These are phyloP conservation scores for Sigmodon hispidus DNA, from an alignment of 2,113 vertebrate species.

Conservation along the genomic window DNA sequence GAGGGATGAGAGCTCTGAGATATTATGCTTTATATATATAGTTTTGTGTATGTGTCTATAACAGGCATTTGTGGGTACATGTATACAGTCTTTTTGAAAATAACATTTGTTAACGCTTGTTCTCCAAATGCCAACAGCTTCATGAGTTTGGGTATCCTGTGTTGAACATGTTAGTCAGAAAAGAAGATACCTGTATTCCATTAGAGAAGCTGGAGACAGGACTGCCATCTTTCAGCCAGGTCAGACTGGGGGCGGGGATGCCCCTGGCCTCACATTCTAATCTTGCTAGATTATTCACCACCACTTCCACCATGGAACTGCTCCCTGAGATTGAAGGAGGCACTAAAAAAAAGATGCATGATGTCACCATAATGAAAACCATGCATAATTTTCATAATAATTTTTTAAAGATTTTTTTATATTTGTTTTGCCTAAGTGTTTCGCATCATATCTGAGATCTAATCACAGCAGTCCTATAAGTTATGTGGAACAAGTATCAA, in stretches of 20 bases:
- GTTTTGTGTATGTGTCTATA: background rate
- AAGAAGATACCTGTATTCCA: conserved; percentile 90
- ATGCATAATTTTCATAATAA: background rate
- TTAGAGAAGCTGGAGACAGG: conserved; percentile 92
- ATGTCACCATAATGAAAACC: background rate
- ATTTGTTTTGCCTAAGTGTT: background rate
- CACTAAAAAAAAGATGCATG: conserved; percentile 79
- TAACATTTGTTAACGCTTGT: background rate
- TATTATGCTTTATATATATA: background rate
- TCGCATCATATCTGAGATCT: background rate
- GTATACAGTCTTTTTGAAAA: background rate
- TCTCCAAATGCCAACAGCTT: background rate
- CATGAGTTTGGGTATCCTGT: background rate
- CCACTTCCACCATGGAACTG: conserved; percentile 88
- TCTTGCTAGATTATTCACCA: conserved; percentile 92
- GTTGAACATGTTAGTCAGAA: background rate
- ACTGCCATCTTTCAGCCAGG: conserved; percentile 97
- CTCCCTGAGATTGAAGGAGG: conserved; percentile 93
- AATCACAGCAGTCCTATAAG: background rate
- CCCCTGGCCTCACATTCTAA: conserved; percentile 96
- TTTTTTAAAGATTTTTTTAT: background rate
- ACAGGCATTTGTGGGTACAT: background rate
- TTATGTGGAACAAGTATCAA: background rate
- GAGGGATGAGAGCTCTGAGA: background rate
- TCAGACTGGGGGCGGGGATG: conserved; percentile 93